Evolutionary conservation across 1,140 invertebrate genomes (phyloP).

Genomic region (Drosophila pectinifera): DNA sequence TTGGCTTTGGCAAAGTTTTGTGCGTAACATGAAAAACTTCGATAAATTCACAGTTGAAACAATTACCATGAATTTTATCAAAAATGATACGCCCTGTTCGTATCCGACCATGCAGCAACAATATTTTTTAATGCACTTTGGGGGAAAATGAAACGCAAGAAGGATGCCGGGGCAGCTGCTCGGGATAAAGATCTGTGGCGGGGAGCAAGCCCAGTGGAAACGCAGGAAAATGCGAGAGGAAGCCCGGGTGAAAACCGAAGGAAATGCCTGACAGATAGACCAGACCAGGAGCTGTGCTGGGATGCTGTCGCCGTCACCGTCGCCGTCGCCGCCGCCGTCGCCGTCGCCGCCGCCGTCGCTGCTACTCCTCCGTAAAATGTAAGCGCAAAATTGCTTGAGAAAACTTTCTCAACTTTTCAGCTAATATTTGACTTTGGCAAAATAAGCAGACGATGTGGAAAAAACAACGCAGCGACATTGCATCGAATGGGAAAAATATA

Average conservation of each 20-base stretch:
- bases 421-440: constrained; percentile 83
- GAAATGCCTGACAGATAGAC: constrained; percentile 80
- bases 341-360: background rate
- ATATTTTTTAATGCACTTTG: constrained; percentile 84
- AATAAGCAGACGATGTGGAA: constrained; percentile 82
- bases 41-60: constrained; percentile 84
- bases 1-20: constrained; percentile 69
- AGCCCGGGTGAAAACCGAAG: constrained; percentile 23
- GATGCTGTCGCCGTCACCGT: constrained; percentile 26
- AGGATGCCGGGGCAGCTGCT: constrained; percentile 65
- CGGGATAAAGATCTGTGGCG: constrained; percentile 66
- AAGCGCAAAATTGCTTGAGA: constrained; percentile 83
- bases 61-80: constrained; percentile 84
- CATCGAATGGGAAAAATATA: constrained; percentile 70
- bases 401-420: constrained; percentile 84
- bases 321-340: no score
- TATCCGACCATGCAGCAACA: constrained; percentile 83
- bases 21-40: constrained; percentile 83
- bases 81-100: constrained; percentile 82
- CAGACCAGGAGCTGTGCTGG: constrained; percentile 66
- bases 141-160: constrained; percentile 76
- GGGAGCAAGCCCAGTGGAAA: background rate
- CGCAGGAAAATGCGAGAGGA: constrained; percentile 11
- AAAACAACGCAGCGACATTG: constrained; percentile 73
- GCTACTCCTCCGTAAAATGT: constrained; percentile 63